These are phyloP conservation scores for Coleophora flavipennella DNA, from an alignment of 2,888 invertebrate genomes.

Conservation along the genomic window DNA sequence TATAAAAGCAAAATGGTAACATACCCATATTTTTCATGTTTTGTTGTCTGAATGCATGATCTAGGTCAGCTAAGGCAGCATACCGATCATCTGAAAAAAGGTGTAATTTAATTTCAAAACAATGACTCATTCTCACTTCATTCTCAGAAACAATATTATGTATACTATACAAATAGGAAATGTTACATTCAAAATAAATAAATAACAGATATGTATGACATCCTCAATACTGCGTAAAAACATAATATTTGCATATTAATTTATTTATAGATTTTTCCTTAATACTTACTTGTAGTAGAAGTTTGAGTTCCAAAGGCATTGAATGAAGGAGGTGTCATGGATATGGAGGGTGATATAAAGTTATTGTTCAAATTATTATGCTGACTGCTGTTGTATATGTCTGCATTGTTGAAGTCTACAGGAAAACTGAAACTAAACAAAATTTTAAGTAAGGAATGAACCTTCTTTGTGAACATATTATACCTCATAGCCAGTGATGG, in stretches of 20 bases:
- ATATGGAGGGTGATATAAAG: constrained; percentile 31
- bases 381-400: constrained; percentile 78
- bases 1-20: no score
- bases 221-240: no score
- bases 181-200: no score
- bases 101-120: background rate
- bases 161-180: no score
- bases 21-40: constrained; percentile 62
- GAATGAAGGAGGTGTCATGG: constrained; percentile 58
- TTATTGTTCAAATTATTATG: constrained; percentile 52
- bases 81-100: constrained; percentile 85
- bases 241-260: background rate
- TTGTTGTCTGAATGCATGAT: constrained; percentile 79
- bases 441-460: background rate
- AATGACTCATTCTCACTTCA: no score
- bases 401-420: constrained; percentile 80
- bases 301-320: constrained; percentile 41
- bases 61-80: constrained; percentile 95
- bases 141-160: no score
- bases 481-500: no score
- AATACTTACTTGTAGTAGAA: constrained; percentile 42
- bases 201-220: no score
- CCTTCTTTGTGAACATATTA: no score
- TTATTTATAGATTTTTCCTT: background rate
- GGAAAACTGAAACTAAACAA: constrained; percentile 69